Percentiles rank a stretch among this genome's conserved stretches.
Conservation (phyloP, 2,113 vertebrate species). For the Festucalex cinctus region DNA sequence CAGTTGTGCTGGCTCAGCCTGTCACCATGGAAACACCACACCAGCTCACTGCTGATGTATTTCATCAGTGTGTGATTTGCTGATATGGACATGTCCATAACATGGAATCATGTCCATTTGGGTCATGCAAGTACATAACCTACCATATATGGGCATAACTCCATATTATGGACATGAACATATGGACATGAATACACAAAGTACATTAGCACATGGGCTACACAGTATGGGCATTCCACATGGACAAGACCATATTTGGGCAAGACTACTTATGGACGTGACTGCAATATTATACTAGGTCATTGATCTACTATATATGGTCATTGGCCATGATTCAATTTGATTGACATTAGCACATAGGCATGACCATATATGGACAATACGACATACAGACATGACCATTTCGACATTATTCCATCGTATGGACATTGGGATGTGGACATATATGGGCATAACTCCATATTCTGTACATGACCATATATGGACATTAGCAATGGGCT, state of each 20-base stretch:
- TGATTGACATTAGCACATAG: background rate
- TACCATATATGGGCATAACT: background rate
- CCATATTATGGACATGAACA: background rate
- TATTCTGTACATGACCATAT: too few species aligned
- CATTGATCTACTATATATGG: too few species aligned
- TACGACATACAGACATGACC: too few species aligned
- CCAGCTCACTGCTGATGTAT: conserved; percentile 7
- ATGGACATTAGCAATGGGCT: too few species aligned
- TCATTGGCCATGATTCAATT: background rate
- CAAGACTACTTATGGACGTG: too few species aligned
- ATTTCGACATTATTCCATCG: too few species aligned
- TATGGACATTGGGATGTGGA: too few species aligned
- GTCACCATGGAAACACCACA: conserved; percentile 1
- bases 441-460: too few species aligned
- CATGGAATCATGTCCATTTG: background rate
- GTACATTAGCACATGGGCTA: too few species aligned
- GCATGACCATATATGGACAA: background rate
- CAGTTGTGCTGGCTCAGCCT: background rate
- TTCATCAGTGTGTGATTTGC: background rate
- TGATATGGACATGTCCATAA: background rate
- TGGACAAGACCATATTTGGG: too few species aligned
- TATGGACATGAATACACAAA: background rate
- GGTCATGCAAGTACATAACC: too few species aligned
- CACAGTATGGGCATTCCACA: background rate
- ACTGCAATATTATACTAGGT: too few species aligned